Percentiles rank a stretch among this genome's conserved stretches.
phyloP scores from a whole-genome alignment of 2,113 vertebrate species.

The Carassius carassius region DNA sequence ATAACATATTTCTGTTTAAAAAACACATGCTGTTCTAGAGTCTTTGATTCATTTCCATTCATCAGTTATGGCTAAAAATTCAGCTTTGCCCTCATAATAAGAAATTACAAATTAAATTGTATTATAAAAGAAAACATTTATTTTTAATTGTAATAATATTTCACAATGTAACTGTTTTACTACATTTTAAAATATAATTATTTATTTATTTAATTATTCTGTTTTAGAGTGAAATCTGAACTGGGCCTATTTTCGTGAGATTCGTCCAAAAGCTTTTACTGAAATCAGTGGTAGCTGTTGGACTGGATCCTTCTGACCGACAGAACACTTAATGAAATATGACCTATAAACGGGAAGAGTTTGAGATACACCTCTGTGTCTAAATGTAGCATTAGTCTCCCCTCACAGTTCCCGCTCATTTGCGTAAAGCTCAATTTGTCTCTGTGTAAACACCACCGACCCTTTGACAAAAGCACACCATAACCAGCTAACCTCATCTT shows the following conservation, averaged over 20 bases:
- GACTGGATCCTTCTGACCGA: neutral
- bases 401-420: conserved; percentile 11
- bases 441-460: neutral
- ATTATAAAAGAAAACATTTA: no score
- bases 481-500: conserved; percentile 7
- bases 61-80: no score
- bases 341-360: neutral
- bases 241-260: neutral
- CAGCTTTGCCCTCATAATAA: no score
- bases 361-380: neutral
- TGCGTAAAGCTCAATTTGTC: conserved; percentile 3
- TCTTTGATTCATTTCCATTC: no score
- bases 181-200: no score
- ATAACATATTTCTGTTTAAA: no score
- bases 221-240: neutral
- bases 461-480: neutral
- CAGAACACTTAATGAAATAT: conserved; percentile 17
- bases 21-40: no score
- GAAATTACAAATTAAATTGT: no score
- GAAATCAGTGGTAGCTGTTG: neutral
- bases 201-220: no score
- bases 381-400: conserved; percentile 8
- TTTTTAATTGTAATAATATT: no score
- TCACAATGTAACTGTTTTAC: no score
- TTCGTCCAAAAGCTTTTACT: neutral